Conservation (phyloP, 2,113 vertebrate genomes). For the Baryphthengus martii region DNA sequence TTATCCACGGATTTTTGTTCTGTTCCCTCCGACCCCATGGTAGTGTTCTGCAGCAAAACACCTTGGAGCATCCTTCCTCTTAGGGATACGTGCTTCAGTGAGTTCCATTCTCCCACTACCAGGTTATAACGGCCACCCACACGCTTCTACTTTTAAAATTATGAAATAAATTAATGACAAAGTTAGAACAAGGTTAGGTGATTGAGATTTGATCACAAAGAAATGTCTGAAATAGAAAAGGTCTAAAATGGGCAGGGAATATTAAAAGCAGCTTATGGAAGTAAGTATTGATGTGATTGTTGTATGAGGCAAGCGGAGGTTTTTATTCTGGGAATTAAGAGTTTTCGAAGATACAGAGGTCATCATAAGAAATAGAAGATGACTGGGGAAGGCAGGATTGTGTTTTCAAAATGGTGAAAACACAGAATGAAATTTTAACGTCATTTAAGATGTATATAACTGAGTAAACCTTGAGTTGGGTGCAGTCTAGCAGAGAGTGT, state of each 20-base stretch:
- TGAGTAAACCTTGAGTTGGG: neutral
- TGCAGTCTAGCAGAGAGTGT: neutral
- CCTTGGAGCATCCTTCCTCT: neutral
- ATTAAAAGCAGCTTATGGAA: neutral
- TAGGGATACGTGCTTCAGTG: neutral
- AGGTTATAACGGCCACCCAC: neutral
- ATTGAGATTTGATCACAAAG: neutral
- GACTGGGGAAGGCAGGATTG: neutral
- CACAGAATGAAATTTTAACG: neutral
- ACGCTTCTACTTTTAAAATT: neutral
- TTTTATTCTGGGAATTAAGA: neutral
- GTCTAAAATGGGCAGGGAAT: neutral
- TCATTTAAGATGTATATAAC: neutral
- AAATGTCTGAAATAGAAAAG: neutral
- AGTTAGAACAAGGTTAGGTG: neutral
- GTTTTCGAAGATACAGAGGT: neutral
- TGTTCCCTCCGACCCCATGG: neutral
- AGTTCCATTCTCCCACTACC: neutral
- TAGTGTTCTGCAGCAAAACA: neutral
- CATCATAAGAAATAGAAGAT: neutral
- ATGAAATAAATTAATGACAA: neutral
- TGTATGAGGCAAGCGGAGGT: neutral
- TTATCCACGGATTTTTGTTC: neutral
- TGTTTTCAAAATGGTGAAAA: neutral
- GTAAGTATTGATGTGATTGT: neutral